Base-by-base conservation (phyloP, 2,113 vertebrate genomes). In the Pelecanus crispus region DNA sequence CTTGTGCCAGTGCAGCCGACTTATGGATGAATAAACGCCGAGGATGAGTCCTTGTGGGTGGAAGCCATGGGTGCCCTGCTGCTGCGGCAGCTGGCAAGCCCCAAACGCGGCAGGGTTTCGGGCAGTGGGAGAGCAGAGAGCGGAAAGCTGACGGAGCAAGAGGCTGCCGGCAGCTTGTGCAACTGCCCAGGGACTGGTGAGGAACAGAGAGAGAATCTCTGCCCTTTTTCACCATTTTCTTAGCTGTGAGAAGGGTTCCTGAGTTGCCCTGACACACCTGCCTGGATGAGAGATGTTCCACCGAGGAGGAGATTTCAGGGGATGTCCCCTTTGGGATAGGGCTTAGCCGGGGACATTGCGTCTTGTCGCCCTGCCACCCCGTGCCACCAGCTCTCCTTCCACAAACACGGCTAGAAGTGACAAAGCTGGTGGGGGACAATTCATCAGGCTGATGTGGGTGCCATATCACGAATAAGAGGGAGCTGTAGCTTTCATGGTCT, bases 241-340 rank as follows among this genome's bases (percentile, higher is more conserved):
- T 42, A 44, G 32, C 42, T 34, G 44, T 9, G 53, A 85, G 72
- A 77, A 80, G 32, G 32, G 47, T 32, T 86, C 49, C 53, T 18
- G 75, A 42, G 58, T 10, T 42, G 13, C 20, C 36, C 13, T 0
- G 0, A 29, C 16, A 32, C 9, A 17, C 20, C 11, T 28, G 55
- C 13, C 58, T 17, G 72, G 24, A 3, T 28, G 15, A 58, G 52
- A 53, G 34, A 11, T 19, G 71, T 17, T 59, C 52, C 59, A 31
- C 9, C 0, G 0, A 21, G 52, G 45, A 11, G 32, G 21, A 10
- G 22, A 22, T 84, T 42, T 62, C 3, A 4, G 42, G 31, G 70
- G 29, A 47, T 32, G 68, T 18, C n/a, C 24, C 18, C n/a, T 49
- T 34, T 34, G 68, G 77, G 47, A 38, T 7, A 55, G 24, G 6